Base-by-base conservation (phyloP, 2,797 vertebrate species). In the Passerculus sandwichensis region DNA sequence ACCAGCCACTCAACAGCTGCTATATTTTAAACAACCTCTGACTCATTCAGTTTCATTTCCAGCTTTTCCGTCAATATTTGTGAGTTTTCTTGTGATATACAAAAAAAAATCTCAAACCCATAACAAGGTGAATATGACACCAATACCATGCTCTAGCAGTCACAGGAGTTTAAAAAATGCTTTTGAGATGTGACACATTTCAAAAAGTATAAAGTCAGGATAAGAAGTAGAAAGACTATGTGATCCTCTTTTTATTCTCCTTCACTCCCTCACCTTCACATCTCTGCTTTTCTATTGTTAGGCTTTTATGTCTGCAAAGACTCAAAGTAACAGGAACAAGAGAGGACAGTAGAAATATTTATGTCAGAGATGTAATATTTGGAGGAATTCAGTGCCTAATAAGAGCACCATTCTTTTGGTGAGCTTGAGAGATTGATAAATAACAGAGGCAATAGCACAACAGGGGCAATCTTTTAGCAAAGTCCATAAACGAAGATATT, bases 41-140 rank as follows among this genome's bases (percentile, higher is more conserved):
- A 95, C 92, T 97, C 36, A 36, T 36, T 36, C 36, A 36, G 36
- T 36, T 36, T 94, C 54, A 82, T 96, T 96, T 97, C 95, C 92
- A 97, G 96, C 62, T 97, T 97, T 96, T 94, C 76, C 82, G 67
- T 96, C 82, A 95, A 76, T 97, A 97, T 97, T 94, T 95, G 74
- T 96, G 85, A 96, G 91, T 96, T 97, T 96, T 96, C 76, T 95
- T 96, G 93, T 90, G 83, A 93, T 97, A 93, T 91, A 85, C 21
- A 40, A 19, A 85, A 94, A 94, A 94, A 25, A n/a, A 44, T 13
- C 15, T 15, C n/a, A 62, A 56, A 18, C 13, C 12, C 69, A 57
- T 64, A 60, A 70, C 19, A 62, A 96, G 76, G 78, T 12, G 21
- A 94, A 80, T 91, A 51, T 72, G 89, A 91, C 80, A 97, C 78